These are phyloP conservation scores for Cynopterus sphinx DNA, from an alignment of 2,797 vertebrate genomes.

Conservation along the genomic window DNA sequence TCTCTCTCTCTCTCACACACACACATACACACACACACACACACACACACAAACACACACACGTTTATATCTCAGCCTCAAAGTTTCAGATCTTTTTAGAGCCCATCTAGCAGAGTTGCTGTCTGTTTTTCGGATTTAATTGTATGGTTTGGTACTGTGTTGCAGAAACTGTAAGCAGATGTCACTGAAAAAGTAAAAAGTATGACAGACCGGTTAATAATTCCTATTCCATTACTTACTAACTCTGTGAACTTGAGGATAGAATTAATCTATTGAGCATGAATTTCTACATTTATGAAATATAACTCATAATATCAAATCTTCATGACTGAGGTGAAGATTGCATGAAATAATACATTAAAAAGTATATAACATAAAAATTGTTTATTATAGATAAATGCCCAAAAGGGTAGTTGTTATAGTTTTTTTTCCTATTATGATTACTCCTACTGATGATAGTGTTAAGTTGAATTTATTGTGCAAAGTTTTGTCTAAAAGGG, in stretches of 20 bases:
- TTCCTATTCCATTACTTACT: not conserved
- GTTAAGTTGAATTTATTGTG: constrained; percentile 18
- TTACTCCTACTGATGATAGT: not conserved
- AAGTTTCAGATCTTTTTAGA: not conserved
- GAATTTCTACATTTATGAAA: constrained; percentile 23
- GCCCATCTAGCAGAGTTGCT: not conserved
- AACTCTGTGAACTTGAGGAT: not conserved
- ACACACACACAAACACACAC: not conserved
- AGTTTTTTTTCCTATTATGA: constrained; percentile 27
- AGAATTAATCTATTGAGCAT: not conserved
- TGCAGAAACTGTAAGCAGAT: not conserved
- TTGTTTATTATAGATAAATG: not conserved
- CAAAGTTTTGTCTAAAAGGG: not conserved
- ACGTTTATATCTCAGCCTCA: not conserved
- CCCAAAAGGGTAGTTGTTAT: not conserved
- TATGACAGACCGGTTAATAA: not conserved
- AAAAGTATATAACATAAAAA: not conserved
- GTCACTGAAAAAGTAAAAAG: constrained; percentile 23
- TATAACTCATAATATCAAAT: not conserved
- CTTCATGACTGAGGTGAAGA: not conserved
- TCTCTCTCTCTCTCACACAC: no score
- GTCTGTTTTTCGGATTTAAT: not conserved
- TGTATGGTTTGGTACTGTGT: not conserved
- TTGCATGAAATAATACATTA: not conserved
- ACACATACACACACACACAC: no score